These are phyloP conservation scores for Anas acuta DNA, from an alignment of 2,797 vertebrate species.

Conservation along the genomic window DNA sequence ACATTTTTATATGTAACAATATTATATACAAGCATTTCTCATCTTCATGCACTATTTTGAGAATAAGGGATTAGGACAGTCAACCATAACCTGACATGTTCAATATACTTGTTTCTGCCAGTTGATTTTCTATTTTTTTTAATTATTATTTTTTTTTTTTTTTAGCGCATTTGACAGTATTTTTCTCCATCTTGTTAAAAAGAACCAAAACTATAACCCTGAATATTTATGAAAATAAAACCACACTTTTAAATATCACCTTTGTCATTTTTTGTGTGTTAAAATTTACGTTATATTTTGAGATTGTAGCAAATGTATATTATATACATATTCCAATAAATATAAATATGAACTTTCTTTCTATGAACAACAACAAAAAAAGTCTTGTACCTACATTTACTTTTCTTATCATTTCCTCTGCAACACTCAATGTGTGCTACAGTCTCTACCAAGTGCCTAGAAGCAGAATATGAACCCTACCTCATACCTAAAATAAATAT, in stretches of 20 bases:
- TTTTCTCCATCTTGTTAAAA: conserved; percentile 43
- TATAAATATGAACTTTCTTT: conserved; percentile 40
- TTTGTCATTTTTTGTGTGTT: conserved; percentile 52
- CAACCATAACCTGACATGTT: background rate
- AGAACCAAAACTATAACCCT: background rate
- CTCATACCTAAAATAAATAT: conserved; percentile 45
- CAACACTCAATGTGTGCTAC: background rate
- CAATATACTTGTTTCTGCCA: conserved; percentile 44
- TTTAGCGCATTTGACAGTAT: background rate
- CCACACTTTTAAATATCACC: conserved; percentile 9
- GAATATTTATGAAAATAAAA: conserved; percentile 60
- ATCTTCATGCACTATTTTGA: background rate
- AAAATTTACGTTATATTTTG: conserved; percentile 1
- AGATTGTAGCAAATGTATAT: conserved; percentile 32
- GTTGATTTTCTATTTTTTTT: conserved; percentile 50
- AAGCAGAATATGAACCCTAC: background rate
- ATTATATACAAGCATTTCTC: background rate
- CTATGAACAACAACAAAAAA: background rate
- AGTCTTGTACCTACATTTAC: background rate
- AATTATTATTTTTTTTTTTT: too few relatives aligned
- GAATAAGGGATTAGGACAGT: background rate
- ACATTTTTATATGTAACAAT: background rate
- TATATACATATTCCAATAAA: conserved; percentile 13
- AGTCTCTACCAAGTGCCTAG: background rate
- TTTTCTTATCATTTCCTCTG: background rate